phyloP scores from a whole-genome alignment of 2,113 vertebrate genomes.

The Aplodontia rufa region DNA sequence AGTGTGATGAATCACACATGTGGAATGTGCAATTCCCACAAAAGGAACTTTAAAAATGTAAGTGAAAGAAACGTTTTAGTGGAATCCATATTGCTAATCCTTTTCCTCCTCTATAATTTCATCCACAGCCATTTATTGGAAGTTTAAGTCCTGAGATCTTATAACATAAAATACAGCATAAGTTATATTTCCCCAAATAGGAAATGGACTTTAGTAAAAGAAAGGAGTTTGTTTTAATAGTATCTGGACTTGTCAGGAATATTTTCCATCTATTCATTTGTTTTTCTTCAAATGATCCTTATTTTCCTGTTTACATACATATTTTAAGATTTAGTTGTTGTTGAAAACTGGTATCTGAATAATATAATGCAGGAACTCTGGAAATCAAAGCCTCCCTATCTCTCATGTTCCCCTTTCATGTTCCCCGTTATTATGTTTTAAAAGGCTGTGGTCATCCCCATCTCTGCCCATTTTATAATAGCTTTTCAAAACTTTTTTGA shows the following conservation, averaged over 20 bases:
- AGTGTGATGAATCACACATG: not conserved
- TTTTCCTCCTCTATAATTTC: not conserved
- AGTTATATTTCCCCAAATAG: not conserved
- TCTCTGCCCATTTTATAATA: not conserved
- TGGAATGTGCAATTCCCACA: not conserved
- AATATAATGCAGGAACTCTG: not conserved
- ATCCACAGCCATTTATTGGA: too few relatives aligned
- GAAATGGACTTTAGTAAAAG: not conserved
- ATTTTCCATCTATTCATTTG: not conserved
- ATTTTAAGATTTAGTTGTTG: not conserved
- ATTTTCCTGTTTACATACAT: not conserved
- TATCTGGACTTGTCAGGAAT: not conserved
- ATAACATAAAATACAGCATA: not conserved
- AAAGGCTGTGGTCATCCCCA: not conserved
- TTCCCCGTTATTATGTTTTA: not conserved
- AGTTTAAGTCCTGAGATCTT: not conserved
- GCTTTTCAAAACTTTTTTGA: not conserved
- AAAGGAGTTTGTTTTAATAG: not conserved
- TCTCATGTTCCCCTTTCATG: not conserved
- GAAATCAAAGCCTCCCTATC: not conserved
- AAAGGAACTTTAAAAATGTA: not conserved
- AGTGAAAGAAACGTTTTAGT: not conserved
- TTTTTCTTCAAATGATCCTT: too few relatives aligned
- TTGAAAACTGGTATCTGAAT: not conserved
- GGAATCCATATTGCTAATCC: not conserved